Evolutionary conservation across 1,140 invertebrate species (phyloP).

Genomic region (Scaptomyza montana): DNA sequence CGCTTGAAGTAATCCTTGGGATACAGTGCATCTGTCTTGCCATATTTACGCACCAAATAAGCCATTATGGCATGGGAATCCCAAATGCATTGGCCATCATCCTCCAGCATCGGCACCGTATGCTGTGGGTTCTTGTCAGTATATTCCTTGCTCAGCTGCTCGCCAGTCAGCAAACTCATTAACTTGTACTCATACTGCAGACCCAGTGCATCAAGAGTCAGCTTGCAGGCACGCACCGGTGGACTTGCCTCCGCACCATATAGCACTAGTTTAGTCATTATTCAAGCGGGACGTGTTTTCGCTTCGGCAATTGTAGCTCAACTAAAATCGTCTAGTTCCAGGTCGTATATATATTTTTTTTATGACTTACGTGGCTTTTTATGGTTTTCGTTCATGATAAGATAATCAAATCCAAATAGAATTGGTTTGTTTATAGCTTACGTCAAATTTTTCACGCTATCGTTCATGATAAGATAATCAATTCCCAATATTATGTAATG

Average conservation of each 20-base stretch:
- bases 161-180: slow-evolving; percentile 86
- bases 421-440: background rate
- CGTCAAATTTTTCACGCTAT: background rate
- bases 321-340: slow-evolving; percentile 36
- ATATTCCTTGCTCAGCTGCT: slow-evolving; percentile 88
- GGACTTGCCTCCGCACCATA: slow-evolving; percentile 84
- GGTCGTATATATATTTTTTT: background rate
- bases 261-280: slow-evolving; percentile 78
- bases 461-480: slow-evolving; percentile 7
- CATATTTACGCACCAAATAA: slow-evolving; percentile 86
- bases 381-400: slow-evolving; percentile 23
- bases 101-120: slow-evolving; percentile 86
- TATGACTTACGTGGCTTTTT: slow-evolving; percentile 23
- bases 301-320: slow-evolving; percentile 18
- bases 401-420: slow-evolving; percentile 4
- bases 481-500: background rate
- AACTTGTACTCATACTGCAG: slow-evolving; percentile 82
- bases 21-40: slow-evolving; percentile 85
- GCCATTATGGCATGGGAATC: slow-evolving; percentile 87
- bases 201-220: slow-evolving; percentile 84
- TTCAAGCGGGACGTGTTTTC: slow-evolving; percentile 15
- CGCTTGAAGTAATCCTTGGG: slow-evolving; percentile 85
- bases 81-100: slow-evolving; percentile 86
- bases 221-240: slow-evolving; percentile 84
- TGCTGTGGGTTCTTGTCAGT: slow-evolving; percentile 84